These are phyloP conservation scores for Spheniscus humboldti DNA, from an alignment of 2,797 vertebrate genomes.

Conservation along the genomic window DNA sequence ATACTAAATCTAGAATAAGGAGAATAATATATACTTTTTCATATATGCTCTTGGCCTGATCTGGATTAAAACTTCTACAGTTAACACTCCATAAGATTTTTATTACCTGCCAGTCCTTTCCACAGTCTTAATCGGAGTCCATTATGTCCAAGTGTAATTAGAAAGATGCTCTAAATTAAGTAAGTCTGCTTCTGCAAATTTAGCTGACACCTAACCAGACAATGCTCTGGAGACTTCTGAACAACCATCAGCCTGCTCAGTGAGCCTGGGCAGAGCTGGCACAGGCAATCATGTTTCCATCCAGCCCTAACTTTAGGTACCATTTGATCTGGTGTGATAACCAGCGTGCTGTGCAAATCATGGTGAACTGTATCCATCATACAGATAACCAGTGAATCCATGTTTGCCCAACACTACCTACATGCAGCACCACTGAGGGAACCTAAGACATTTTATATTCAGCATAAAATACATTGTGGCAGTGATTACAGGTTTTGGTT, in stretches of 20 bases:
- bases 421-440: neutral
- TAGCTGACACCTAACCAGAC: neutral
- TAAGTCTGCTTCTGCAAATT: neutral
- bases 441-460: neutral
- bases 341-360: neutral
- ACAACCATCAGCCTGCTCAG: neutral
- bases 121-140: neutral
- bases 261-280: neutral
- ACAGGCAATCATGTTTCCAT: neutral
- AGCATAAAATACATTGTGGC: neutral
- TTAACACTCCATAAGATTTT: neutral
- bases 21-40: neutral
- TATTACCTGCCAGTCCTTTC: neutral
- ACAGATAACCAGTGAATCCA: accelerated
- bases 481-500: neutral
- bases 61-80: neutral
- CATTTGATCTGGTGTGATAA: neutral
- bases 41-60: neutral
- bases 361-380: neutral
- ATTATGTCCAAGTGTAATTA: neutral
- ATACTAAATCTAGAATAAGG: neutral
- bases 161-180: neutral
- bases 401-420: neutral
- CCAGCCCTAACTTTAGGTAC: neutral
- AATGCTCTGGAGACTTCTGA: neutral